Evolutionary conservation across 1,140 invertebrate genomes (phyloP).

Genomic region (Meloidogyne chitwoodi): DNA sequence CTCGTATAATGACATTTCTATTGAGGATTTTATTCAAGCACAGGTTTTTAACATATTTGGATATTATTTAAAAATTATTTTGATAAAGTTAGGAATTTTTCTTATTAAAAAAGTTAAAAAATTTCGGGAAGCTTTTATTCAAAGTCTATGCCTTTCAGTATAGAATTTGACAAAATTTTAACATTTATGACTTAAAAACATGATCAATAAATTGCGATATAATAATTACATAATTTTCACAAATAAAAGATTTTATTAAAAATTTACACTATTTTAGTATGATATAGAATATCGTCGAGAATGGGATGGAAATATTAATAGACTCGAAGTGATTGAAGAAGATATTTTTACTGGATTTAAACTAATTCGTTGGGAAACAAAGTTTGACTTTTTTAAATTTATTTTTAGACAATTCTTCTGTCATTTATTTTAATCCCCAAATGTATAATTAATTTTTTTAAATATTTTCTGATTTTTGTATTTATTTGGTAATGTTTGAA

Average conservation of each 20-base stretch:
- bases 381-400: neutral
- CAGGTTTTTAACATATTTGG: conserved; percentile 31
- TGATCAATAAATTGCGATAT: too few species aligned
- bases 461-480: conserved; percentile 28
- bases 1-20: conserved; percentile 37
- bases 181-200: too few species aligned
- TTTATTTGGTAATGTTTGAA: too few species aligned
- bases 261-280: conserved; percentile 35
- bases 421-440: neutral
- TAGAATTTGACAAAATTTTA: too few species aligned
- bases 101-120: too few species aligned
- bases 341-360: conserved; percentile 32
- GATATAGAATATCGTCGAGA: conserved; percentile 45
- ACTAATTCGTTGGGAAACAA: conserved; percentile 15
- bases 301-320: conserved; percentile 52
- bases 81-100: too few species aligned
- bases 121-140: too few species aligned
- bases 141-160: too few species aligned
- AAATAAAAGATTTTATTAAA: too few species aligned
- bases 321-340: conserved; percentile 42
- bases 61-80: too few species aligned
- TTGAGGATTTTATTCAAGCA: conserved; percentile 34
- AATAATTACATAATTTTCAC: too few species aligned
- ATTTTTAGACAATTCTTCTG: neutral
- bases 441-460: conserved; percentile 8